These are phyloP conservation scores for Sitta carolinensis DNA, from an alignment of 2,797 vertebrate genomes.

Conservation along the genomic window DNA sequence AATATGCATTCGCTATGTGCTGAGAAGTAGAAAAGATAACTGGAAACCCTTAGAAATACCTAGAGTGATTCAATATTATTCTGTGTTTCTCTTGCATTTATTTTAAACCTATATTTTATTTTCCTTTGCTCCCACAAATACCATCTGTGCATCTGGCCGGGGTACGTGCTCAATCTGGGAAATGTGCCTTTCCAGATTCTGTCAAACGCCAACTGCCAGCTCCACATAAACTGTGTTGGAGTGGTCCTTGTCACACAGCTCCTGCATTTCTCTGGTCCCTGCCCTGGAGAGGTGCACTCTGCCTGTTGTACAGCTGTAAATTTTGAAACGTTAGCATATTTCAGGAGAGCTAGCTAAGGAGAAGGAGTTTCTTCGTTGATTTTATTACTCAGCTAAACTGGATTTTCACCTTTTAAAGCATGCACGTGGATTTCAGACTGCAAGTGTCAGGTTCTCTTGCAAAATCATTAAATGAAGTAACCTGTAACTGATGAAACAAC, in stretches of 20 bases:
- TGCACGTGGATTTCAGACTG: not conserved
- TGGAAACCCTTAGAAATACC: conserved; percentile 38
- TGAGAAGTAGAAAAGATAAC: not conserved
- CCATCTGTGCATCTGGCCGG: conserved; percentile 31
- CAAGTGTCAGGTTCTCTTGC: not conserved
- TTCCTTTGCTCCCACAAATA: conserved; percentile 61
- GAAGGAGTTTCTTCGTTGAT: not conserved
- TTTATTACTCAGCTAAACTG: not conserved
- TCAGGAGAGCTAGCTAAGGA: not conserved
- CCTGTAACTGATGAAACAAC: not conserved
- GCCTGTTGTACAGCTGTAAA: not conserved
- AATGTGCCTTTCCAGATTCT: conserved; percentile 25
- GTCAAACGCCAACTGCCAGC: not conserved
- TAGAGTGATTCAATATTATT: conserved; percentile 55
- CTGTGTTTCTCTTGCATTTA: conserved; percentile 52
- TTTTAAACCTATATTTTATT: conserved; percentile 59
- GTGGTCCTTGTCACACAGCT: not conserved
- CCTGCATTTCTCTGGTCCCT: not conserved
- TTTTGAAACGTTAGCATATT: not conserved
- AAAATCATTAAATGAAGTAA: not conserved
- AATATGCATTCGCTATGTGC: not conserved
- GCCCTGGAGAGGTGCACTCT: not conserved
- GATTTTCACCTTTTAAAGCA: not conserved
- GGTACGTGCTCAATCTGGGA: conserved; percentile 7
- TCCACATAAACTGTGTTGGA: not conserved